Percentiles rank a stretch among this genome's conserved stretches.
Conservation (phyloP, 2,113 vertebrate genomes). For the Stomatorhinus ivindoensis region DNA sequence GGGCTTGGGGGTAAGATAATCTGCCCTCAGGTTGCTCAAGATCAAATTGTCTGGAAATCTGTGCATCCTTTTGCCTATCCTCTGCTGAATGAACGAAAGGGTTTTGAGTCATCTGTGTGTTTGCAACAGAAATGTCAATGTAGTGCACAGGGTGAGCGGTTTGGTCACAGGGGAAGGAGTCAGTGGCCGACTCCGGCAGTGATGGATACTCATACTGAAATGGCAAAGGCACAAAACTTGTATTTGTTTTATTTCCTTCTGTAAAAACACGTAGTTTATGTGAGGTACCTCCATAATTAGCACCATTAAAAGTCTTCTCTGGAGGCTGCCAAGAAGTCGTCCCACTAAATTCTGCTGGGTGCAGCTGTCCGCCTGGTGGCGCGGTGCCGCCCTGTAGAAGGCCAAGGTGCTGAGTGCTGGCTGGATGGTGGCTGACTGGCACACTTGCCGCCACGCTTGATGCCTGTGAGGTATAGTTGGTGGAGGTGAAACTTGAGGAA, state of each 20-base stretch:
- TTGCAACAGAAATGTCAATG: slow-evolving; percentile 48
- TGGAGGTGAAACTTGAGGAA: slow-evolving; percentile 64
- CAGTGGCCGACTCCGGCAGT: slow-evolving; percentile 59
- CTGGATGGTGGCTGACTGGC: slow-evolving; percentile 50
- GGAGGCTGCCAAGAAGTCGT: slow-evolving; percentile 70
- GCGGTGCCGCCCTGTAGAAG: slow-evolving; percentile 51
- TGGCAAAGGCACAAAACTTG: slow-evolving; percentile 49
- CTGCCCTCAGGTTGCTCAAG: slow-evolving; percentile 58
- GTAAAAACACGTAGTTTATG: slow-evolving; percentile 65
- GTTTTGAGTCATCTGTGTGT: slow-evolving; percentile 58
- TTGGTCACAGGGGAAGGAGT: slow-evolving; percentile 56
- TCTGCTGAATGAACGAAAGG: slow-evolving; percentile 60
- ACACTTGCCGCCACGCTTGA: slow-evolving; percentile 50
- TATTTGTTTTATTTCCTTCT: slow-evolving; percentile 57
- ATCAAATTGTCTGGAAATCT: slow-evolving; percentile 52
- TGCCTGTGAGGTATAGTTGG: slow-evolving; percentile 81
- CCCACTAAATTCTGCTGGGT: slow-evolving; percentile 64
- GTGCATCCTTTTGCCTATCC: slow-evolving; percentile 60
- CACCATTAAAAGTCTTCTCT: slow-evolving; percentile 73
- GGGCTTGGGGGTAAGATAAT: slow-evolving; percentile 51
- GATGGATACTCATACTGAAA: slow-evolving; percentile 74
- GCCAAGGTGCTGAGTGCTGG: slow-evolving; percentile 51
- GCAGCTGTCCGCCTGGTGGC: slow-evolving; percentile 61
- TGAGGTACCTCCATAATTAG: slow-evolving; percentile 65
- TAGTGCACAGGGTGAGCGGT: slow-evolving; percentile 60